Evolutionary conservation across 2,797 vertebrate genomes (phyloP).

Genomic region (Pseudocheirus occidentalis): DNA sequence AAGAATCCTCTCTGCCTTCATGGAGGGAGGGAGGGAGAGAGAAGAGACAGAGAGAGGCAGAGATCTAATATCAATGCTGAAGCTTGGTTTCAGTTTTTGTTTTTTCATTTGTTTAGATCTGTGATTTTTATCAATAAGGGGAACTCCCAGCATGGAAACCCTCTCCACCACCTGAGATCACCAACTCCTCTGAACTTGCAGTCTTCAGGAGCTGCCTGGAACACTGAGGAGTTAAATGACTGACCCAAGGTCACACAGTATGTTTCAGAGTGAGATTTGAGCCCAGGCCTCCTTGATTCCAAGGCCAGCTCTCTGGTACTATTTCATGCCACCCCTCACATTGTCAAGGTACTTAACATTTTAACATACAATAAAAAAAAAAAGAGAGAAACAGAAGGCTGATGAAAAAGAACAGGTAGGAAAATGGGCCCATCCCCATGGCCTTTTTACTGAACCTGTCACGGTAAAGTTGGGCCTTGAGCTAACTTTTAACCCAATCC

Average conservation of each 20-base stretch:
- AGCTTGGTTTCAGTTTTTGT: background rate
- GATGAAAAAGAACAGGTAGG: background rate
- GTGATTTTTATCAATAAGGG: background rate
- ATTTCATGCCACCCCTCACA: background rate
- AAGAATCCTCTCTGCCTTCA: background rate
- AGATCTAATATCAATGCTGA: background rate
- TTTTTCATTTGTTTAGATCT: background rate
- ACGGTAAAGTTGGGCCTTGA: background rate
- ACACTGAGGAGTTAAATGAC: background rate
- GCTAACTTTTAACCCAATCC: too few species aligned
- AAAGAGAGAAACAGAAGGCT: background rate
- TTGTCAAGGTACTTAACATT: background rate
- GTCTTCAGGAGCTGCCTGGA: background rate
- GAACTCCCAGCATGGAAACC: background rate
- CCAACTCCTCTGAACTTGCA: background rate
- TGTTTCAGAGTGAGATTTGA: background rate
- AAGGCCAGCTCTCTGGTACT: background rate
- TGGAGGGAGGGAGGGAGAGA: background rate
- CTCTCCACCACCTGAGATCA: background rate
- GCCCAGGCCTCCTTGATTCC: background rate
- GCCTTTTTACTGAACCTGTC: background rate
- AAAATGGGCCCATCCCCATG: background rate
- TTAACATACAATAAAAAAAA: background rate
- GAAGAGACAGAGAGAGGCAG: background rate
- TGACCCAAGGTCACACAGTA: background rate